Evolutionary conservation across 2,797 vertebrate species (phyloP).

Genomic region (Siniperca undulata): DNA sequence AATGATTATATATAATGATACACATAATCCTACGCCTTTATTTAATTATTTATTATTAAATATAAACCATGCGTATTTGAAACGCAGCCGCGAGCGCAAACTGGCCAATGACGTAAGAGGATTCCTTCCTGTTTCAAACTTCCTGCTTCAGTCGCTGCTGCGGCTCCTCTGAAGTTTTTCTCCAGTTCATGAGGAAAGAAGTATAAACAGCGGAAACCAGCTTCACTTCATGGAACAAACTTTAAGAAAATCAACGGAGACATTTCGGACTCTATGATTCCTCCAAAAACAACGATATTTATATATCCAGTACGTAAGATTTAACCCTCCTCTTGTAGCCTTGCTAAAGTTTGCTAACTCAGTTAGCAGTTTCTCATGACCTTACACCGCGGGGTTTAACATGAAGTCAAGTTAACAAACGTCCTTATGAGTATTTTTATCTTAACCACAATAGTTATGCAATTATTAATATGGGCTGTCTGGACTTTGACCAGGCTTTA

Average conservation of each 20-base stretch:
- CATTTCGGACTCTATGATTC: slow-evolving; percentile 54
- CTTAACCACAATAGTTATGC: too few species aligned
- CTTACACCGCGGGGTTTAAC: background rate
- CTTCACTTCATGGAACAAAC: background rate
- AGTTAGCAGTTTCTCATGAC: slow-evolving; percentile 27
- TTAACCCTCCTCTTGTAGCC: background rate
- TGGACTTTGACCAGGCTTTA: background rate
- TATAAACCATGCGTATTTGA: background rate
- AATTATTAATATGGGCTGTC: accelerated
- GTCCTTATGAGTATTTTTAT: background rate
- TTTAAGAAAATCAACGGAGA: background rate
- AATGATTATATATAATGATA: too few species aligned
- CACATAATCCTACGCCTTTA: background rate
- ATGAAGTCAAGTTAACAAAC: background rate
- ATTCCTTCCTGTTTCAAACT: slow-evolving; percentile 21
- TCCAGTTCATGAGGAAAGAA: background rate
- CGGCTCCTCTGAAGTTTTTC: slow-evolving; percentile 23
- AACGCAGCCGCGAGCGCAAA: background rate
- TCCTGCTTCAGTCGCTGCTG: slow-evolving; percentile 34
- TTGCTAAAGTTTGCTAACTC: slow-evolving; percentile 38
- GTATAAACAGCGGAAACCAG: background rate
- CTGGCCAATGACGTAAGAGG: background rate
- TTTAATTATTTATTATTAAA: background rate
- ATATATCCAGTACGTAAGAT: slow-evolving; percentile 31
- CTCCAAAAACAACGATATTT: slow-evolving; percentile 15